These are phyloP conservation scores for Pediacus dermestoides DNA, from an alignment of 2,888 invertebrate species.

Conservation along the genomic window DNA sequence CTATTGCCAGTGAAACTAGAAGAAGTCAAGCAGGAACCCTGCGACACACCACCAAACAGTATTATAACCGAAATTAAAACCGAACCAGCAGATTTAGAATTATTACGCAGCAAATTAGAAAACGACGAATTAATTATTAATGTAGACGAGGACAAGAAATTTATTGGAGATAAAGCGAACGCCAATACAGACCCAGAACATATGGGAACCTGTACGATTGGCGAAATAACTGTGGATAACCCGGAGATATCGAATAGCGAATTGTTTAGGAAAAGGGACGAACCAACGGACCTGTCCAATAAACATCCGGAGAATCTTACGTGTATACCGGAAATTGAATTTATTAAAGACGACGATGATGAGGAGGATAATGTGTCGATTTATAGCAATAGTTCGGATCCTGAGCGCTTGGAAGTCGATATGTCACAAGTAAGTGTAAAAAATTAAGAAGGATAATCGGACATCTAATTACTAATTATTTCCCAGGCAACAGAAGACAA, in stretches of 20 bases:
- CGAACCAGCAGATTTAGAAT: no score
- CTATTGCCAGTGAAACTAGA: slow-evolving; percentile 21
- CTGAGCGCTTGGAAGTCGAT: slow-evolving; percentile 71
- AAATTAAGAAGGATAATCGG: neutral
- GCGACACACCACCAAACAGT: slow-evolving; percentile 29
- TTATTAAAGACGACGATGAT: slow-evolving; percentile 44
- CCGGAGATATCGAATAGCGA: no score
- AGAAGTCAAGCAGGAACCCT: slow-evolving; percentile 18
- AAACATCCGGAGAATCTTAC: slow-evolving; percentile 46
- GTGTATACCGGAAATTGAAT: slow-evolving; percentile 47
- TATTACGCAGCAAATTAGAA: no score
- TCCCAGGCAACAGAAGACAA: slow-evolving; percentile 44
- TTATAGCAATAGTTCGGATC: slow-evolving; percentile 71
- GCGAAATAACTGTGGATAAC: no score
- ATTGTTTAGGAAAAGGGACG: no score
- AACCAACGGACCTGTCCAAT: slow-evolving; percentile 48
- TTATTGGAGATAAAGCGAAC: no score
- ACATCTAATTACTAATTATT: slow-evolving; percentile 1
- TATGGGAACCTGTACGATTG: no score
- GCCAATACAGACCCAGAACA: no score
- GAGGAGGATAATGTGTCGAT: slow-evolving; percentile 39
- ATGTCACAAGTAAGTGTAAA: slow-evolving; percentile 51
- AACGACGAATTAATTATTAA: no score
- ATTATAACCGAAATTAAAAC: slow-evolving; percentile 28
- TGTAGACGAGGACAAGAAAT: no score